Evolutionary conservation across 2,888 invertebrate genomes (phyloP).

Genomic region (Pristionchus maxplancki): DNA sequence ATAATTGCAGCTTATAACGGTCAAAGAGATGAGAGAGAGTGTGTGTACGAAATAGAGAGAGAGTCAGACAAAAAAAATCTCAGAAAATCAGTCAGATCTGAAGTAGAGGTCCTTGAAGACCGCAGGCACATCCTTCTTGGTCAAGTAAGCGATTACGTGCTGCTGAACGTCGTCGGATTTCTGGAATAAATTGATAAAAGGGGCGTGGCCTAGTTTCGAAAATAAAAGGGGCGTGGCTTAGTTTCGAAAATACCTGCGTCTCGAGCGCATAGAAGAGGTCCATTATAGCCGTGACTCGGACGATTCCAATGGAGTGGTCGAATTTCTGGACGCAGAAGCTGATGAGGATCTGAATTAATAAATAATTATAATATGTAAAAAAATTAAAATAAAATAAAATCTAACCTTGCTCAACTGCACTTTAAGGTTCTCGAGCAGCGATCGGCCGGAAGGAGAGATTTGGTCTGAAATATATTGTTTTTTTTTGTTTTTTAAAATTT

Average conservation of each 20-base stretch:
- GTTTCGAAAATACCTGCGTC: not conserved
- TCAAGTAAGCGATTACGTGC: slow-evolving; percentile 24
- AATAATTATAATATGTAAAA: not conserved
- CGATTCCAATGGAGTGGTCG: slow-evolving; percentile 1
- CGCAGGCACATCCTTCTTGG: slow-evolving; percentile 19
- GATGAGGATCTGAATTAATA: slow-evolving; percentile 11
- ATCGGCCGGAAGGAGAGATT: not conserved
- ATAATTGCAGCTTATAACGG: no score
- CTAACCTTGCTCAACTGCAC: slow-evolving; percentile 8
- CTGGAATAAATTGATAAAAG: not conserved
- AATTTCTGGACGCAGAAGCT: slow-evolving; percentile 13
- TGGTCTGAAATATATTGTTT: not conserved
- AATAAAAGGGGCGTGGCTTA: not conserved
- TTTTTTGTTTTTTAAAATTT: no score
- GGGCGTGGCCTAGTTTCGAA: no score
- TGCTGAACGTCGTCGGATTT: slow-evolving; percentile 13
- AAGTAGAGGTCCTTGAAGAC: slow-evolving; percentile 18
- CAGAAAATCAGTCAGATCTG: not conserved
- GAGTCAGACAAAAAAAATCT: not conserved
- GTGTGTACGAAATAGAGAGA: not conserved
- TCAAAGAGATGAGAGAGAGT: no score
- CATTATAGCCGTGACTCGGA: not conserved
- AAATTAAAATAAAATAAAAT: not conserved
- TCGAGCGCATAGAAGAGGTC: slow-evolving; percentile 11
- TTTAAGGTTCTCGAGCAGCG: not conserved